Percentiles rank a stretch among this genome's conserved stretches.
Evolutionary conservation across 2,888 invertebrate genomes (phyloP).

Genomic region (Apomyelois bistriatella): DNA sequence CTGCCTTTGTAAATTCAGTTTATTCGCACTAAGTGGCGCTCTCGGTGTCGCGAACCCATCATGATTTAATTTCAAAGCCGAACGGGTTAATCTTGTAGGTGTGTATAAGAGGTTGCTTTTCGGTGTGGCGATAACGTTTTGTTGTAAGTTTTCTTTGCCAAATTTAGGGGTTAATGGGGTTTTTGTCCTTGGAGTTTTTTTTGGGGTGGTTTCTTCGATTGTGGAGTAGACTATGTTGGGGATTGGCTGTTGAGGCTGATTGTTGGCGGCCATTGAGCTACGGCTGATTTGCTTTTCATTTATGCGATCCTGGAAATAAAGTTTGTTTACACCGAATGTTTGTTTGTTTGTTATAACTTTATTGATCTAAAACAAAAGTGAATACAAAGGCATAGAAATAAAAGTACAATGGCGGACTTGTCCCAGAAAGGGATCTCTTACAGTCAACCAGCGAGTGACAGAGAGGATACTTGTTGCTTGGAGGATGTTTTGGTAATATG

Average conservation of each 20-base stretch:
- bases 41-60: slow-evolving; percentile 68
- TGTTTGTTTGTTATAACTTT: too few relatives aligned
- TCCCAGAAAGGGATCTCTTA: too few relatives aligned
- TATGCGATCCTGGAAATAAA: slow-evolving; percentile 61
- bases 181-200: slow-evolving; percentile 48
- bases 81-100: slow-evolving; percentile 60
- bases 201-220: slow-evolving; percentile 44
- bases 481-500: too few relatives aligned
- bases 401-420: too few relatives aligned
- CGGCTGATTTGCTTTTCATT: slow-evolving; percentile 72
- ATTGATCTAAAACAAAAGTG: too few relatives aligned
- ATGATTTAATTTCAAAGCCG: slow-evolving; percentile 56
- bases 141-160: slow-evolving; percentile 62
- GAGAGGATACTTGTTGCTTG: too few relatives aligned
- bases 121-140: slow-evolving; percentile 14
- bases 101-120: slow-evolving; percentile 39
- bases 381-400: too few relatives aligned
- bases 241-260: slow-evolving; percentile 28
- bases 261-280: slow-evolving; percentile 69
- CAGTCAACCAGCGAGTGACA: too few relatives aligned
- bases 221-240: slow-evolving; percentile 36
- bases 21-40: slow-evolving; percentile 59
- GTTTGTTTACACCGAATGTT: neutral
- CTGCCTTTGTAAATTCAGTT: slow-evolving; percentile 53
- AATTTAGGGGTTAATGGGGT: slow-evolving; percentile 55